Evolutionary conservation across 2,888 invertebrate species (phyloP).

Genomic region (Polymixis flavicincta): DNA sequence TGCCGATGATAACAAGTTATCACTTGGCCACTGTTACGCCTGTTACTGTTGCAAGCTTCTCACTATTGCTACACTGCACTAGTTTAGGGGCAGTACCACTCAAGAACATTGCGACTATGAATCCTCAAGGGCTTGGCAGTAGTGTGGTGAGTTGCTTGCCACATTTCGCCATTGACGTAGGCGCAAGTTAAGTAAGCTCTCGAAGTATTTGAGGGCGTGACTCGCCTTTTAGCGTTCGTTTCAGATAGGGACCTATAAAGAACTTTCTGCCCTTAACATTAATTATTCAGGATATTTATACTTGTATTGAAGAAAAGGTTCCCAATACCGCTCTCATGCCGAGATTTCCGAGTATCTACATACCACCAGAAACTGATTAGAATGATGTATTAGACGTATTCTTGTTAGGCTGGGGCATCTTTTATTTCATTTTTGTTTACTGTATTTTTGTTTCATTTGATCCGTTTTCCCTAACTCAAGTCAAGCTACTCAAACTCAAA

Average conservation of each 20-base stretch:
- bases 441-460: too few relatives aligned
- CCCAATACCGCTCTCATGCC: too few relatives aligned
- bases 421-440: too few relatives aligned
- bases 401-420: too few relatives aligned
- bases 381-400: too few relatives aligned
- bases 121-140: constrained; percentile 10
- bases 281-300: background rate
- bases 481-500: too few relatives aligned
- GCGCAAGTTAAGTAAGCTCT: background rate
- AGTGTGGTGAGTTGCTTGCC: background rate
- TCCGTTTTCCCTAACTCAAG: too few relatives aligned
- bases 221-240: background rate
- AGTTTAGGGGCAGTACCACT: background rate
- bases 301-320: too few relatives aligned
- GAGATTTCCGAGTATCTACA: too few relatives aligned
- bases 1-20: constrained; percentile 40
- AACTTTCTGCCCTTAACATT: background rate
- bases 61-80: constrained; percentile 29
- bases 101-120: background rate
- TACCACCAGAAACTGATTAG: background rate
- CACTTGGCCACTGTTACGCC: constrained; percentile 4
- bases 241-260: background rate
- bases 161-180: background rate
- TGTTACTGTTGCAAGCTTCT: constrained; percentile 11
- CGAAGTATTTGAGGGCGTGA: background rate